Conservation (phyloP, 2,888 invertebrate species). For the Gandaritis pyraliata region DNA sequence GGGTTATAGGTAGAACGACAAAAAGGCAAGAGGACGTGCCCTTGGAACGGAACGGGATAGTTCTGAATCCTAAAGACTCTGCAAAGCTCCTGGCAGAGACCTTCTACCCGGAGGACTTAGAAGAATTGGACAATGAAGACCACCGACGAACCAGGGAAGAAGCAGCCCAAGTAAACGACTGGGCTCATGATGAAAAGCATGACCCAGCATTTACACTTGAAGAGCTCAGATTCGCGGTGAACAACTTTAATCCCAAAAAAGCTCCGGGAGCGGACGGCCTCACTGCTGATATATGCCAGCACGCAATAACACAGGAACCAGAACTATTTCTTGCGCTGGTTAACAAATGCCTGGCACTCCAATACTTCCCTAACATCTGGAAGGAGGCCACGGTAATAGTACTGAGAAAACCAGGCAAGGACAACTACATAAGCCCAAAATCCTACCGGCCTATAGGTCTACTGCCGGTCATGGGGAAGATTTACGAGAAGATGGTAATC, state of each 20-base stretch:
- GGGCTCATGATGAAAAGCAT: too few relatives aligned
- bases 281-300: not conserved
- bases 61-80: too few relatives aligned
- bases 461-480: not conserved
- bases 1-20: too few relatives aligned
- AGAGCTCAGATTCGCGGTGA: not conserved
- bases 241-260: not conserved
- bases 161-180: too few relatives aligned
- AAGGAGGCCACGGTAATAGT: not conserved
- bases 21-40: too few relatives aligned
- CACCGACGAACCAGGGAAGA: too few relatives aligned
- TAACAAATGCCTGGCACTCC: not conserved
- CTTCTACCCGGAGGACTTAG: too few relatives aligned
- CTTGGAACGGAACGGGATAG: too few relatives aligned
- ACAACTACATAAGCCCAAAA: not conserved
- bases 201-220: not conserved
- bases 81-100: too few relatives aligned
- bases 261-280: not conserved
- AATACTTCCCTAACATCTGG: not conserved
- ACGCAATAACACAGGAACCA: not conserved
- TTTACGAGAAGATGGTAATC: not conserved
- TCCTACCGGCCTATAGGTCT: too few relatives aligned
- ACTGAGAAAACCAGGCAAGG: slow-evolving; percentile 5
- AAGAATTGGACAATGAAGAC: too few relatives aligned
- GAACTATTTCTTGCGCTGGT: not conserved